A percentile compares a stretch with the other conserved stretches of the same genome.
Evolutionary conservation across 2,888 invertebrate genomes (phyloP).

Genomic region (Aphodius sticticus): DNA sequence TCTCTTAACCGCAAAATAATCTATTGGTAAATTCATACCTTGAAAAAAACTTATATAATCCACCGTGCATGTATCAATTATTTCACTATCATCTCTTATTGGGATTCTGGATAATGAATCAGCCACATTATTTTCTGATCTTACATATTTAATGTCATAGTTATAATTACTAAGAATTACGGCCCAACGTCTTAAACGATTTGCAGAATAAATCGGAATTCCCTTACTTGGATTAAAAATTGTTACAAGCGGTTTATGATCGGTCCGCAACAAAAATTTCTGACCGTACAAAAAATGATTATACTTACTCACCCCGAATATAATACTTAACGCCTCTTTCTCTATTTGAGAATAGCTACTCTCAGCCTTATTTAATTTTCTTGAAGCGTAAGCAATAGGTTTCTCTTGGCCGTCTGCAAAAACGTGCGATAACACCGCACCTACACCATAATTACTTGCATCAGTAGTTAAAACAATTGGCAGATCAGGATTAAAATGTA

Average conservation of each 20-base stretch:
- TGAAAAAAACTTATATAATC: conserved; percentile 17
- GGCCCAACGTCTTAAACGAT: conserved; percentile 29
- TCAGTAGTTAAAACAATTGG: conserved; percentile 8
- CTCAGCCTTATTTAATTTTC: conserved; percentile 21
- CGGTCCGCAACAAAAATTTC: conserved; percentile 29
- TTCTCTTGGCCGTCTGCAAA: conserved; percentile 12
- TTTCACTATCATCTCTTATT: neutral
- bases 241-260: conserved; percentile 29
- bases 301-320: conserved; percentile 33
- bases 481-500: conserved; percentile 24
- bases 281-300: conserved; percentile 31
- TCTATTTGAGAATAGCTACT: conserved; percentile 33
- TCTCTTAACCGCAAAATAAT: neutral
- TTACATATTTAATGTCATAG: conserved; percentile 21
- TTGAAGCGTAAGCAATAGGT: conserved; percentile 32
- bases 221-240: conserved; percentile 28
- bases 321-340: conserved; percentile 31
- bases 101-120: conserved; percentile 20
- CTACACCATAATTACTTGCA: conserved; percentile 23
- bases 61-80: neutral
- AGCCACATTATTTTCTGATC: conserved; percentile 27
- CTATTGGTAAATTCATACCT: neutral
- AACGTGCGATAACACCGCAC: conserved; percentile 16
- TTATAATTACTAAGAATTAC: conserved; percentile 30
- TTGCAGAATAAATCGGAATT: conserved; percentile 23